Percentiles rank a stretch among this genome's conserved stretches.
Conservation (phyloP, 2,888 invertebrate genomes). For the Mechanitis mazaeus region DNA sequence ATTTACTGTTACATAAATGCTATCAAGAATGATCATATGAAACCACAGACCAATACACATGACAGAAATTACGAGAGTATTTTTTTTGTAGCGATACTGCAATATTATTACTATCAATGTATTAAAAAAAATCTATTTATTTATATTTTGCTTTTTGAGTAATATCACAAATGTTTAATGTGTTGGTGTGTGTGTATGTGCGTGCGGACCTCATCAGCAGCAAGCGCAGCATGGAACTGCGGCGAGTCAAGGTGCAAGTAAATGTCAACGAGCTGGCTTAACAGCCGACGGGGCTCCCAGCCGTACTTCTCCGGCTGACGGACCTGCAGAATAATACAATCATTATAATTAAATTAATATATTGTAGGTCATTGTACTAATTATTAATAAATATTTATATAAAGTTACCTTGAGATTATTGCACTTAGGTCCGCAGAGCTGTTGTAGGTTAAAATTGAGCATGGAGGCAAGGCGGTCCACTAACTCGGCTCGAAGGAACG, state of each 20-base stretch:
- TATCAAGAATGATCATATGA: no score
- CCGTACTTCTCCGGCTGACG: slow-evolving; percentile 95
- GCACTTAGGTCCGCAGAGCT: slow-evolving; percentile 97
- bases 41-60: no score
- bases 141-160: no score
- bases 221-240: slow-evolving; percentile 92
- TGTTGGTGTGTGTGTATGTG: no score
- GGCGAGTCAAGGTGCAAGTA: slow-evolving; percentile 97
- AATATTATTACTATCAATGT: background rate
- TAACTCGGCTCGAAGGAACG: slow-evolving; percentile 94
- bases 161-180: no score
- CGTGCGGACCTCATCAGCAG: slow-evolving; percentile 90
- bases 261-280: slow-evolving; percentile 95
- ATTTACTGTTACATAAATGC: no score
- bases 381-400: background rate
- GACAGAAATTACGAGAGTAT: no score
- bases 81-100: no score
- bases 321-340: slow-evolving; percentile 69
- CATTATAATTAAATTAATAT: background rate
- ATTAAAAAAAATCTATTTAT: background rate
- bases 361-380: background rate
- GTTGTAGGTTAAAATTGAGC: slow-evolving; percentile 98
- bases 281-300: slow-evolving; percentile 95
- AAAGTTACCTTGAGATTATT: slow-evolving; percentile 85
- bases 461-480: slow-evolving; percentile 97